Percentiles rank a stretch among this genome's conserved stretches.
Conservation (phyloP, 2,113 vertebrate species). For the Otis tarda region DNA sequence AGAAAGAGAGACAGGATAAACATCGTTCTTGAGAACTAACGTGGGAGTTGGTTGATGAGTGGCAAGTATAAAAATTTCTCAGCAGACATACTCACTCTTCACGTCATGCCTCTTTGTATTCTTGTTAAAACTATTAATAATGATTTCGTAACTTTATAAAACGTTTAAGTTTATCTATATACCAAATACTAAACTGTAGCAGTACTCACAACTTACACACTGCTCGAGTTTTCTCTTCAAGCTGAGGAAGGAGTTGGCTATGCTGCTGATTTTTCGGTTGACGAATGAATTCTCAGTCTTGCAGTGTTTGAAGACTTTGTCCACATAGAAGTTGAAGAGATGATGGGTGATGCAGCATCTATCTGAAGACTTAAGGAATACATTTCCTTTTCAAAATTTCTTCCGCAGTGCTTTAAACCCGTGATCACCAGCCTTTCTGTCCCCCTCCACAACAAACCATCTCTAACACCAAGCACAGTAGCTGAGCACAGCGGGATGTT, state of each 20-base stretch:
- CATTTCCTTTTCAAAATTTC: not conserved
- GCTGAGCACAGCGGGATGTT: not conserved
- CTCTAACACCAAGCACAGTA: not conserved
- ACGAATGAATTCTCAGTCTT: not conserved
- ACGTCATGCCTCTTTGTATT: not conserved
- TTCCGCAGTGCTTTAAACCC: not conserved
- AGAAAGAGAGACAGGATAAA: not conserved
- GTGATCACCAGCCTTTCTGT: not conserved
- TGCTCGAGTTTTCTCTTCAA: constrained; percentile 51
- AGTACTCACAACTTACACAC: constrained; percentile 65
- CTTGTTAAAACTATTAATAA: not conserved
- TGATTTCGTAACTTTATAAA: not conserved
- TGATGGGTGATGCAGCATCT: constrained; percentile 84
- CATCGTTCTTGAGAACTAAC: rapidly evolving
- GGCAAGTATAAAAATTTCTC: not conserved
- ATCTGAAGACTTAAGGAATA: constrained; percentile 71
- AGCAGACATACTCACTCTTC: rapidly evolving
- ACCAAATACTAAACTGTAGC: rapidly evolving
- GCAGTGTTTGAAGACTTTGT: constrained; percentile 87
- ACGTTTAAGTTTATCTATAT: not conserved
- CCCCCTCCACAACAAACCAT: not conserved
- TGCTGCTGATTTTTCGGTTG: constrained; percentile 73
- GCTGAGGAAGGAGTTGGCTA: constrained; percentile 79
- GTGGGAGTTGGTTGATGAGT: not conserved
- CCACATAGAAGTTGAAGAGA: constrained; percentile 86